These are phyloP conservation scores for Charanyca ferruginea DNA, from an alignment of 2,888 invertebrate genomes.

Conservation along the genomic window DNA sequence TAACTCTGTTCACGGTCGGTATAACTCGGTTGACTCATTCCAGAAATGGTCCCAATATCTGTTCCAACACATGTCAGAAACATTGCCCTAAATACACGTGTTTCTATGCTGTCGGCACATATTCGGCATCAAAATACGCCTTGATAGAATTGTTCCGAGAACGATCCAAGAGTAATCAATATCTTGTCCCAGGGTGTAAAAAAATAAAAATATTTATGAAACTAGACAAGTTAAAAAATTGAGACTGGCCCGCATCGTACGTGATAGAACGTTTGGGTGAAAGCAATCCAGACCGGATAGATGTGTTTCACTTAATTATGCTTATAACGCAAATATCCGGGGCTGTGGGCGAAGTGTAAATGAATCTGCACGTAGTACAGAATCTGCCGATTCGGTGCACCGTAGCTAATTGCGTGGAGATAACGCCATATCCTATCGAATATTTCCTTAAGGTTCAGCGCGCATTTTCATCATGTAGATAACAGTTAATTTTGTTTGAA, in stretches of 20 bases:
- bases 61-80: slow-evolving; percentile 18
- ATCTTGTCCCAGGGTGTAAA: slow-evolving; percentile 23
- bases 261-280: slow-evolving; percentile 52
- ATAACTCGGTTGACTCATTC: slow-evolving; percentile 3
- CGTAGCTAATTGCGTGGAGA: slow-evolving; percentile 40
- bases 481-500: neutral
- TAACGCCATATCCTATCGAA: slow-evolving; percentile 37
- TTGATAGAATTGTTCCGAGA: slow-evolving; percentile 31
- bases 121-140: slow-evolving; percentile 21
- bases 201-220: slow-evolving; percentile 46
- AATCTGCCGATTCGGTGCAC: slow-evolving; percentile 41
- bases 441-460: slow-evolving; percentile 13
- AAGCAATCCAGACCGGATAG: slow-evolving; percentile 36
- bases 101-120: slow-evolving; percentile 15
- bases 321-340: slow-evolving; percentile 50
- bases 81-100: slow-evolving; percentile 14
- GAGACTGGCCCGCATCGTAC: slow-evolving; percentile 38
- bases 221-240: slow-evolving; percentile 52
- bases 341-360: slow-evolving; percentile 36
- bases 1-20: too few relatives aligned
- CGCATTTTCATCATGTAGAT: neutral
- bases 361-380: slow-evolving; percentile 27
- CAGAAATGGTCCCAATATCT: slow-evolving; percentile 13
- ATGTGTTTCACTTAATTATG: slow-evolving; percentile 51
- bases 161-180: slow-evolving; percentile 34